A percentile compares a stretch with the other conserved stretches of the same genome.
Conservation (phyloP, 1,140 invertebrate genomes). For the Penaeus vannamei region DNA sequence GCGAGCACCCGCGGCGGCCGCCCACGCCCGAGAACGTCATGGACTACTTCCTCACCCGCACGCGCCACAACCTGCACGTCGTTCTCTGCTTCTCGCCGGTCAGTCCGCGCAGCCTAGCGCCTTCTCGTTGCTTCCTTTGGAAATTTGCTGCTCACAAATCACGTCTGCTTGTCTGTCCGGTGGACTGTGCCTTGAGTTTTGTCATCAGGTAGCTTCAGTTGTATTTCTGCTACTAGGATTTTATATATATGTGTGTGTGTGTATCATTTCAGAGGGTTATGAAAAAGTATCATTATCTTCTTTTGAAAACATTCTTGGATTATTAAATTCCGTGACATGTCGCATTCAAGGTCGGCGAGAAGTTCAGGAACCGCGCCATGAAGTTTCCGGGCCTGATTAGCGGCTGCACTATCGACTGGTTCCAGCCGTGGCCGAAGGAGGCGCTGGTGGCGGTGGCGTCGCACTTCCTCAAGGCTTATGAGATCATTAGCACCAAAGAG, state of each 20-base stretch:
- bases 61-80: slow-evolving; percentile 94
- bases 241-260: no score
- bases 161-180: no score
- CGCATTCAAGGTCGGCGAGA: slow-evolving; percentile 78
- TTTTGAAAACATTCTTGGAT: no score
- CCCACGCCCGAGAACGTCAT: slow-evolving; percentile 92
- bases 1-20: slow-evolving; percentile 91
- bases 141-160: no score
- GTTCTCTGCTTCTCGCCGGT: slow-evolving; percentile 97
- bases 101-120: slow-evolving; percentile 69
- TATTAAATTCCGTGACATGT: no score
- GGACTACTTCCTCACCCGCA: slow-evolving; percentile 93
- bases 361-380: slow-evolving; percentile 80
- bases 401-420: slow-evolving; percentile 97
- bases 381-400: slow-evolving; percentile 96
- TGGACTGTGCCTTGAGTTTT: no score
- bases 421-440: slow-evolving; percentile 97
- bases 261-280: no score
- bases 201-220: no score
- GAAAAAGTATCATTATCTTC: no score
- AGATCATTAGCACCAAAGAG: slow-evolving; percentile 87
- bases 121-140: no score
- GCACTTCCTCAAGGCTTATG: slow-evolving; percentile 91
- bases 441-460: slow-evolving; percentile 93
- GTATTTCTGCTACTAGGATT: no score